Percentiles rank a stretch among this genome's conserved stretches.
phyloP scores from a whole-genome alignment of 1,140 invertebrate genomes.

The Phymorhynchus buccinoides region DNA sequence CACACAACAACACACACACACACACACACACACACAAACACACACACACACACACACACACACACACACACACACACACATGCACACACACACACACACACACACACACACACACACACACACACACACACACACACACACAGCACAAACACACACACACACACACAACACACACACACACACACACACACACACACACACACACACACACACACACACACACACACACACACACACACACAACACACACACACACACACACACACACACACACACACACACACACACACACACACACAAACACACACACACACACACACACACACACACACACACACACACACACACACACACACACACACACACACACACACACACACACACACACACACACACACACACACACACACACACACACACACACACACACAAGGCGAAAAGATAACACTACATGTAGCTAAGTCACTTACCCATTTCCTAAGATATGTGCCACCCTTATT shows the following conservation, averaged over 20 bases:
- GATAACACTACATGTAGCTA: too few species aligned
- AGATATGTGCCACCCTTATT: too few species aligned
- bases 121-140: conserved; percentile 4
- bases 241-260: background rate
- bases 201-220: conserved; percentile 8
- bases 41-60: conserved; percentile 3
- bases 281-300: background rate
- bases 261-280: background rate
- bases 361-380: background rate
- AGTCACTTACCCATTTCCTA: too few species aligned
- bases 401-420: background rate
- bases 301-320: background rate
- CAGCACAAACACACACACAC: background rate
- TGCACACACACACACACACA: conserved; percentile 14
- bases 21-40: conserved; percentile 28
- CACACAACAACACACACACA: conserved; percentile 22
- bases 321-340: background rate
- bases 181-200: conserved; percentile 16
- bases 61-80: conserved; percentile 19
- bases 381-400: background rate
- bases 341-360: background rate
- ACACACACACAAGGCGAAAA: too few species aligned
- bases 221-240: conserved; percentile 27
- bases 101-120: conserved; percentile 22
- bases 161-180: conserved; percentile 1